phyloP scores from a whole-genome alignment of 1,140 invertebrate genomes.

The Scaptomyza pallida region DNA sequence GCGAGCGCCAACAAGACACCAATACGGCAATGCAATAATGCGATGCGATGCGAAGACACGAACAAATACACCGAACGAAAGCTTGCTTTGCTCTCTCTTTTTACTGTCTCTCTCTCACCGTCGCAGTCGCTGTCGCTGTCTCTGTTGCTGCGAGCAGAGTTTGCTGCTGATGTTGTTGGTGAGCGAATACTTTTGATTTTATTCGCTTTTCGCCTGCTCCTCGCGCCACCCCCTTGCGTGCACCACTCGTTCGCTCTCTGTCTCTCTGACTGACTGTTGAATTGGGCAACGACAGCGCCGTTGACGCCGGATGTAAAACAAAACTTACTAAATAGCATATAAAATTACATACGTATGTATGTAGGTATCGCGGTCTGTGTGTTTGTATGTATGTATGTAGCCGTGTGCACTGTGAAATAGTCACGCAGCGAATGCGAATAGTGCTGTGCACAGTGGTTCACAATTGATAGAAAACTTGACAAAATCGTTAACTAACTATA shows the following conservation, averaged over 20 bases:
- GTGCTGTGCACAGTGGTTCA: constrained; percentile 49
- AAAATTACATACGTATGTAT: constrained; percentile 46
- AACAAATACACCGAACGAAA: constrained; percentile 59
- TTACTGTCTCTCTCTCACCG: background rate
- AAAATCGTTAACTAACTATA: too few species aligned
- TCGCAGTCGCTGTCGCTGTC: too few species aligned
- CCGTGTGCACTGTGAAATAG: constrained; percentile 30
- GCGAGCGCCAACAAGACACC: constrained; percentile 6
- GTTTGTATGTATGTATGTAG: background rate
- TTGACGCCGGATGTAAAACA: constrained; percentile 73
- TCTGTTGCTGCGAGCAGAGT: background rate
- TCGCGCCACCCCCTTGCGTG: background rate
- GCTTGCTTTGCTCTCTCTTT: constrained; percentile 59
- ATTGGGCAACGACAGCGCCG: constrained; percentile 70
- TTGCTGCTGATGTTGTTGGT: constrained; percentile 32
- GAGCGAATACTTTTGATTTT: constrained; percentile 78
- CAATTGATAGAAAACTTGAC: too few species aligned
- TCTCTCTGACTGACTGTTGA: constrained; percentile 45
- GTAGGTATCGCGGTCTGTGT: constrained; percentile 2
- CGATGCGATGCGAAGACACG: constrained; percentile 32
- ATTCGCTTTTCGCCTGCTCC: constrained; percentile 36
- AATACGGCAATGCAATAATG: constrained; percentile 33
- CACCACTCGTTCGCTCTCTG: background rate
- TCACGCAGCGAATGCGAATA: too few species aligned
- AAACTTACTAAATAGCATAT: constrained; percentile 75